Conservation (phyloP, 2,888 invertebrate genomes). For the Leucania comma region DNA sequence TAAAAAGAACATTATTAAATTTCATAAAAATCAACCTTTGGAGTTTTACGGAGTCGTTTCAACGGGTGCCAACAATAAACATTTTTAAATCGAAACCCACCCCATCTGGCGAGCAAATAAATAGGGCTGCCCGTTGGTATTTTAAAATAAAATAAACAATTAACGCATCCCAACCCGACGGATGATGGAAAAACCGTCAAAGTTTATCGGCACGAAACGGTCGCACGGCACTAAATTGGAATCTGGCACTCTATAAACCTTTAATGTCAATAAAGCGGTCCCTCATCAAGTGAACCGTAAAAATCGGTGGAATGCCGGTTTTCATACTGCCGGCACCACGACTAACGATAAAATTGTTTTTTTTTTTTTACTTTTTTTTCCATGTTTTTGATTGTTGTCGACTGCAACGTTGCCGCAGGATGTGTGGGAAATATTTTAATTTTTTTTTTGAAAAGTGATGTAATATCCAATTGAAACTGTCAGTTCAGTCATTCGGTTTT, state of each 20-base stretch:
- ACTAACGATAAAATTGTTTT: slow-evolving; percentile 40
- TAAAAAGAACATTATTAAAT: not conserved
- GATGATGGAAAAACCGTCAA: slow-evolving; percentile 70
- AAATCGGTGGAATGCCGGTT: slow-evolving; percentile 78
- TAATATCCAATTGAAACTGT: not conserved
- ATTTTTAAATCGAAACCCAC: slow-evolving; percentile 19
- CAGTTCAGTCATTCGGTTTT: not conserved
- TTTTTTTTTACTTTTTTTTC: slow-evolving; percentile 27
- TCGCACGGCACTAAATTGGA: slow-evolving; percentile 78
- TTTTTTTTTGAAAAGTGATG: slow-evolving; percentile 7
- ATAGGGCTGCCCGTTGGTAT: slow-evolving; percentile 35
- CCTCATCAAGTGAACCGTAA: slow-evolving; percentile 79
- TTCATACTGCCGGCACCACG: slow-evolving; percentile 53
- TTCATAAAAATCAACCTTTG: not conserved
- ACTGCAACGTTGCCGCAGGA: slow-evolving; percentile 8
- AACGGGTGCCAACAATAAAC: slow-evolving; percentile 29
- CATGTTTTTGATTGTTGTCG: slow-evolving; percentile 26
- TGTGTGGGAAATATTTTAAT: slow-evolving; percentile 8
- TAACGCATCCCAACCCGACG: slow-evolving; percentile 57
- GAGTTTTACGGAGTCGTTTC: slow-evolving; percentile 22
- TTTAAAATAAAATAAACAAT: slow-evolving; percentile 67
- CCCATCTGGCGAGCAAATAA: slow-evolving; percentile 32
- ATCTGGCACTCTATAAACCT: slow-evolving; percentile 83
- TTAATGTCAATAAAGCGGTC: slow-evolving; percentile 85
- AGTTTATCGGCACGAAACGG: slow-evolving; percentile 74